These are phyloP conservation scores for Trinorchestia longiramus DNA, from an alignment of 1,140 invertebrate species.

Conservation along the genomic window DNA sequence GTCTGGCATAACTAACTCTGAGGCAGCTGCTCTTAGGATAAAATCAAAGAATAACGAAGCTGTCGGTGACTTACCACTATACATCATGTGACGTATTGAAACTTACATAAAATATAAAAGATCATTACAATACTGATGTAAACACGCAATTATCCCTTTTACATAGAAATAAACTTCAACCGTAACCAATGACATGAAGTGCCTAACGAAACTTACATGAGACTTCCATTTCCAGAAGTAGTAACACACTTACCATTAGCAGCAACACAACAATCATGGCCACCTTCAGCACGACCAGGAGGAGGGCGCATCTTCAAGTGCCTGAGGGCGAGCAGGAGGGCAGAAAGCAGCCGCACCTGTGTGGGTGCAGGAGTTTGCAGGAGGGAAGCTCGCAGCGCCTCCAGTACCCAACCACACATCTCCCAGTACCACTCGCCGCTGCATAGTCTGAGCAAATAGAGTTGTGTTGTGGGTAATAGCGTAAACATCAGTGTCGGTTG, in stretches of 20 bases:
- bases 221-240: background rate
- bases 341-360: slow-evolving; percentile 25
- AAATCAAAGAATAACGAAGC: background rate
- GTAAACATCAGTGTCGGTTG: background rate
- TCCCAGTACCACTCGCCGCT: slow-evolving; percentile 40
- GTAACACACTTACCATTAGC: background rate
- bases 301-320: background rate
- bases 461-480: no score
- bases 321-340: background rate
- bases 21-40: background rate
- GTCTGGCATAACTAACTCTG: background rate
- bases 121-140: background rate
- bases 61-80: background rate
- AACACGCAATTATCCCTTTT: background rate
- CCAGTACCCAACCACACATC: background rate
- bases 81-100: background rate
- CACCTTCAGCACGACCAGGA: background rate
- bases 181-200: background rate
- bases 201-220: background rate
- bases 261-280: background rate
- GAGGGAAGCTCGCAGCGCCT: background rate
- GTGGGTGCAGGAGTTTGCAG: slow-evolving; percentile 39
- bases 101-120: background rate
- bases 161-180: background rate
- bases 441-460: background rate